A percentile compares a stretch with the other conserved stretches of the same genome.
Evolutionary conservation across 2,113 vertebrate genomes (phyloP).

Genomic region (Procavia capensis): DNA sequence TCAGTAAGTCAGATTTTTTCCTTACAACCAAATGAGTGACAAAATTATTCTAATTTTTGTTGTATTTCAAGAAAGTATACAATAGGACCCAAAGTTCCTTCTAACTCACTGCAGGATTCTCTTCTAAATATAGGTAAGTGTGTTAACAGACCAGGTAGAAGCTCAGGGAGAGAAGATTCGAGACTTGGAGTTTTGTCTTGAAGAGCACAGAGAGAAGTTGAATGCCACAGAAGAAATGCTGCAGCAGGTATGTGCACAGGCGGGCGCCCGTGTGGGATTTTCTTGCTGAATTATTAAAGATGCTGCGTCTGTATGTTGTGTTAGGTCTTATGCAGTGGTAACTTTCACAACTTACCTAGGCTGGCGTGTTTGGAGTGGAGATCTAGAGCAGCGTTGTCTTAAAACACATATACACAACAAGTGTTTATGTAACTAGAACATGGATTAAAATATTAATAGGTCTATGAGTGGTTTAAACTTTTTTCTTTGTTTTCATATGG

Average conservation of each 20-base stretch:
- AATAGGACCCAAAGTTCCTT: background rate
- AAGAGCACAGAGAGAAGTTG: conserved; percentile 97
- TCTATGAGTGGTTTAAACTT: background rate
- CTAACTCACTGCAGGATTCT: background rate
- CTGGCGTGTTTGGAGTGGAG: background rate
- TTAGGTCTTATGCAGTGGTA: background rate
- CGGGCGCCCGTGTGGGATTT: rapidly evolving
- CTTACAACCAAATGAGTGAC: background rate
- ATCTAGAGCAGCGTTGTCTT: background rate
- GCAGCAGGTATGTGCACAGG: conserved; percentile 91
- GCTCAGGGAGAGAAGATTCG: conserved; percentile 99
- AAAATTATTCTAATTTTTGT: background rate
- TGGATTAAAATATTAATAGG: background rate
- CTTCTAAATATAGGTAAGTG: conserved; percentile 91
- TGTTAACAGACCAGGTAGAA: conserved; percentile 98
- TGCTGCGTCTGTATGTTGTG: background rate
- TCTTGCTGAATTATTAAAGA: background rate
- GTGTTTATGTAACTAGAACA: background rate
- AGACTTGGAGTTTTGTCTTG: conserved; percentile 96
- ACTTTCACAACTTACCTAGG: background rate
- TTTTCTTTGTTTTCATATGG: background rate
- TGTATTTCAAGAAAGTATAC: background rate
- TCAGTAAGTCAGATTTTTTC: background rate
- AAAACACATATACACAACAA: background rate
- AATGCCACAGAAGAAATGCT: conserved; percentile 98